Evolutionary conservation across 2,797 vertebrate genomes (phyloP), one percentile per base, ranked within the genome.

Genomic region (Eurystomus glaucurus): DNA sequence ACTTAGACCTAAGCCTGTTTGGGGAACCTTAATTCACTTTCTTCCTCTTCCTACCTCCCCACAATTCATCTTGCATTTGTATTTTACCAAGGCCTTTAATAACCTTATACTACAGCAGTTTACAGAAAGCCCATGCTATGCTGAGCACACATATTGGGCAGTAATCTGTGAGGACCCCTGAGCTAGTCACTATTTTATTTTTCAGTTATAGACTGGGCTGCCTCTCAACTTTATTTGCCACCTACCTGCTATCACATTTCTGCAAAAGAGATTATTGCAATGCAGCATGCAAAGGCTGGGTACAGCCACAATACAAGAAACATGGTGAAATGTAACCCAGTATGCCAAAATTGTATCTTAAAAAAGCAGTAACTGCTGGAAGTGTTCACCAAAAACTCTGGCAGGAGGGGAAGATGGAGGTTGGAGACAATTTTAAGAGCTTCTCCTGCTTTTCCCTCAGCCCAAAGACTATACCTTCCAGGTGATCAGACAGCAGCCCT

Each of bases 11-110:
- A 81, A 88, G 61, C 35, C 50, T 90, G 16, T 68, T 90, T 80
- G 68, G 33, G 57, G 50, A 92, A 54, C 52, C 55, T 94, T 93
- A 96, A 92, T 82, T 95, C 65, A 93, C 15, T 65, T 17, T 77
- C 52, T 85, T 91, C 69, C 20, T 77, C 52, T 85, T 90, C 48
- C 45, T 52, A 46, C 33, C 29, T 64, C 39, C 45, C 52, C 26
- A 18, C 90, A 83, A 60, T 78, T 90, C 57, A 92, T 52, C 19
- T 61, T 54, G 39, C 18, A 25, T 25, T 13, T 14, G 6, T 72
- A 52, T 89, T 93, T 94, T 82, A 70, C 61, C 4, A n/a, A 21
- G 70, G 39, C 7, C 46, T 87, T 93, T 92, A 93, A 90, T 57
- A 79, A 78, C 4, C 26, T 22, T 48, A 0, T 54, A 29, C 39